A percentile compares a stretch with the other conserved stretches of the same genome.
Conservation (phyloP, 1,140 invertebrate genomes). For the Danaus plexippus region DNA sequence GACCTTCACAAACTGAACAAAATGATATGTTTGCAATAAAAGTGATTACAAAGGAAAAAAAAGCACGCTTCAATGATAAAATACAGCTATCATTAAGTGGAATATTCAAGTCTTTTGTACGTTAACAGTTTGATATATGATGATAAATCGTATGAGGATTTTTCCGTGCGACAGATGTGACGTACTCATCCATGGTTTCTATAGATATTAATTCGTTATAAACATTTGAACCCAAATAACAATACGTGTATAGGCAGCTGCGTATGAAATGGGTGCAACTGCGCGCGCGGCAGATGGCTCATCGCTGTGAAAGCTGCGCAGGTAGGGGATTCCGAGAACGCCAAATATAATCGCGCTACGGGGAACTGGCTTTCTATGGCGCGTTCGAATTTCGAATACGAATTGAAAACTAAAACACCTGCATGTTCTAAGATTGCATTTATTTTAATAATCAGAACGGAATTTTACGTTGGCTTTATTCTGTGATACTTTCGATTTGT, state of each 20-base stretch:
- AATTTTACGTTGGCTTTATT: too few species aligned
- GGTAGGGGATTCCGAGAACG: constrained; percentile 65
- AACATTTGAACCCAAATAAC: neutral
- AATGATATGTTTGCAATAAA: neutral
- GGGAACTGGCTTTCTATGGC: constrained; percentile 58
- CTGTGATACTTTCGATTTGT: too few species aligned
- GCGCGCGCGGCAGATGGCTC: constrained; percentile 53
- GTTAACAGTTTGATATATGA: too few species aligned
- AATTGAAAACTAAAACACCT: constrained; percentile 33
- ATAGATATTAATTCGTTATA: too few species aligned
- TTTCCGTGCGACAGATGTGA: too few species aligned
- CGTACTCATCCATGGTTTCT: too few species aligned
- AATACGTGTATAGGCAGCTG: constrained; percentile 20
- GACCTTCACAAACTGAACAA: constrained; percentile 17
- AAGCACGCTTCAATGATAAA: too few species aligned
- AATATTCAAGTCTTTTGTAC: neutral
- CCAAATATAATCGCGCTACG: constrained; percentile 67
- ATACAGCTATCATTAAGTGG: neutral
- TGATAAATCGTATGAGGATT: too few species aligned
- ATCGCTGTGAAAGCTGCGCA: constrained; percentile 61
- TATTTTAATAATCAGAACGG: constrained; percentile 2
- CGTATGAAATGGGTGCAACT: constrained; percentile 27
- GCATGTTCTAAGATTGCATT: constrained; percentile 10
- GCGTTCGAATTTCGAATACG: constrained; percentile 38
- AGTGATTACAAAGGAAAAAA: too few species aligned